Evolutionary conservation across 2,113 vertebrate species (phyloP), one percentile per base, ranked within the genome.

Genomic region (Eupsittula cactorum): DNA sequence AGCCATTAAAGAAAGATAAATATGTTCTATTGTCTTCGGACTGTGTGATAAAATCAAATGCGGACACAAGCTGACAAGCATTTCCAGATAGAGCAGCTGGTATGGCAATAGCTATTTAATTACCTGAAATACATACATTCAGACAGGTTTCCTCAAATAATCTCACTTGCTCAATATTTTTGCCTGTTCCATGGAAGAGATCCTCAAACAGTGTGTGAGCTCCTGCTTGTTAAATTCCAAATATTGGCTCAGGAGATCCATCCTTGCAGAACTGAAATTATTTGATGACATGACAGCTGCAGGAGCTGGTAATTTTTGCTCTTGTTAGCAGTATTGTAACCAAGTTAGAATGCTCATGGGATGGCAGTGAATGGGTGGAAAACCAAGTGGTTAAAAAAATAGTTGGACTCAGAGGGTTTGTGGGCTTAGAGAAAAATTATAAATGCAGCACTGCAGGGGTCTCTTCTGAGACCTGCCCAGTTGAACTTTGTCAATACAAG

Each of bases 1-100:
- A 67, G 55, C 77, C 60, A 89, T 91, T 96, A 89, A 88, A 80
- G 69, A 74, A 82, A 81, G 41, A 86, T 59, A 91, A 94, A 70
- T 82, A 86, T 8, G 13, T 90, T 83, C 47, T 52, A 9, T 62
- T 96, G 24, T 81, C 49, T 89, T 81, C 71, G 37, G 41, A 52
- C 44, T 63, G 31, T 67, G 10, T 74, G 31, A 92, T 70, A 78
- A 89, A 67, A 16, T 75, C 37, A 50, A 89, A 86, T 25, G 41
- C 19, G 13, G 21, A 49, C 50, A 44, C 14, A 74, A 91, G 42
- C 13, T 70, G 46, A 81, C 73, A 96, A 89, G 14, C 19, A 78
- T 67, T 94, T 84, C 41, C 69, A 70, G 41, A 76, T 20, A n/a
- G 27, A 62, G 60, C 64, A 81, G 64, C 71, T 84, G 77, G 7